phyloP scores from a whole-genome alignment of 1,140 invertebrate species.

The Drosophila virilis region DNA sequence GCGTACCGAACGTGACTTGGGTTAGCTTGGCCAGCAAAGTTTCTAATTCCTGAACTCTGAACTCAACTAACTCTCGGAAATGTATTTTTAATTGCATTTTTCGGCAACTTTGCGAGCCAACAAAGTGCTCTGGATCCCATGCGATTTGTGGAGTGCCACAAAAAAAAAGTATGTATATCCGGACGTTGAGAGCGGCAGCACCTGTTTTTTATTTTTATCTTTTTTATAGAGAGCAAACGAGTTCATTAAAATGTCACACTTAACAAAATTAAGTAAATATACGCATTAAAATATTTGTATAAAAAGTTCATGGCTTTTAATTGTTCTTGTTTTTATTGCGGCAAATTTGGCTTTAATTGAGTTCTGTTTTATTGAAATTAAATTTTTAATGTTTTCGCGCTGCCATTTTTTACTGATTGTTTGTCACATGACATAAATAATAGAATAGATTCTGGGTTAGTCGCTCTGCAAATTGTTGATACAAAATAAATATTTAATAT shows the following conservation, averaged over 20 bases:
- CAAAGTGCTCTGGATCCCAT: background rate
- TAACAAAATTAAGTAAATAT: constrained; percentile 17
- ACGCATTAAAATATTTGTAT: background rate
- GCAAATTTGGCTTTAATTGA: constrained; percentile 64
- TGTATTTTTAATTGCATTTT: constrained; percentile 47
- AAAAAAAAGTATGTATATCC: constrained; percentile 50
- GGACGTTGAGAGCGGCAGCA: constrained; percentile 4
- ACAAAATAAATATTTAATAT: constrained; percentile 48
- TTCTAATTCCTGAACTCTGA: constrained; percentile 12
- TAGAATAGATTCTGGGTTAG: constrained; percentile 42
- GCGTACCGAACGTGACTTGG: constrained; percentile 23
- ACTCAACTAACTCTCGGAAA: constrained; percentile 26
- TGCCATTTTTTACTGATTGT: constrained; percentile 14
- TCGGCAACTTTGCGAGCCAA: background rate
- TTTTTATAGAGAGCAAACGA: constrained; percentile 39
- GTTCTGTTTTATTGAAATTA: constrained; percentile 69
- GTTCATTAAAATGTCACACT: constrained; percentile 68
- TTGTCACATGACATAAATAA: constrained; percentile 45
- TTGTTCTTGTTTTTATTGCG: constrained; percentile 29
- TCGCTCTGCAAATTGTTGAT: constrained; percentile 32
- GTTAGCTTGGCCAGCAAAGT: constrained; percentile 29
- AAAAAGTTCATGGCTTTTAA: constrained; percentile 16
- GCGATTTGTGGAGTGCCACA: constrained; percentile 39
- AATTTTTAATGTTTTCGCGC: constrained; percentile 61
- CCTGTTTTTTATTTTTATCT: constrained; percentile 43